Conservation (phyloP, 2,797 vertebrate genomes). For the Melanogrammus aeglefinus region DNA sequence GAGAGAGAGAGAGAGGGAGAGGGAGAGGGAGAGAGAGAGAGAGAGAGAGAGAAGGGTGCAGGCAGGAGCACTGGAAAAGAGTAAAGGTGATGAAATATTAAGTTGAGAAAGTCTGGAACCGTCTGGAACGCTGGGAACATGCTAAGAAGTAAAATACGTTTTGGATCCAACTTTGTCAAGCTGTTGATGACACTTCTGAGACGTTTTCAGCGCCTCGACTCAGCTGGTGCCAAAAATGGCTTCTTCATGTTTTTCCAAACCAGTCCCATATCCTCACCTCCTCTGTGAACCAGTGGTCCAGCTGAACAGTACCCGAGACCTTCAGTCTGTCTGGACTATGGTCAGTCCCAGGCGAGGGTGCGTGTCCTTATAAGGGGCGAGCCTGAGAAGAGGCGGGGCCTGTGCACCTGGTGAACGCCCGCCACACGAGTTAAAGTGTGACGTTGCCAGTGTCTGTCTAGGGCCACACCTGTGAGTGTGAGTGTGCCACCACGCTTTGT, state of each 20-base stretch:
- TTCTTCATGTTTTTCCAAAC: background rate
- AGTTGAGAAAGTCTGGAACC: background rate
- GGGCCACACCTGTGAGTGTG: background rate
- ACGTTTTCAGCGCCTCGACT: background rate
- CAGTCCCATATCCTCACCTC: background rate
- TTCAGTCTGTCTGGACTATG: constrained; percentile 33
- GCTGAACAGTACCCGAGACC: background rate
- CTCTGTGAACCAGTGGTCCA: background rate
- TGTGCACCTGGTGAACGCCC: constrained; percentile 17
- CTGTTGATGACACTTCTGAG: constrained; percentile 18
- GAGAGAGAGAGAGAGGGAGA: background rate
- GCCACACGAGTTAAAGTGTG: constrained; percentile 38
- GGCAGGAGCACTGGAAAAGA: background rate
- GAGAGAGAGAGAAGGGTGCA: background rate
- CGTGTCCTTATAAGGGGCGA: constrained; percentile 61
- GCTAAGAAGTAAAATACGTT: constrained; percentile 29
- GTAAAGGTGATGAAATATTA: background rate
- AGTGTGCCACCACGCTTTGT: background rate
- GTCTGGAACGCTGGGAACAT: constrained; percentile 18
- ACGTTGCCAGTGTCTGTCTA: constrained; percentile 29
- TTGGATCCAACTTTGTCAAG: background rate
- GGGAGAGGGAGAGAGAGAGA: background rate
- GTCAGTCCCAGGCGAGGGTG: constrained; percentile 21
- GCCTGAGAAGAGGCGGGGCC: constrained; percentile 19
- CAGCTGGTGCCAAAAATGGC: background rate